Percentiles rank a stretch among this genome's conserved stretches.
Conservation (phyloP, 2,113 vertebrate species). For the Callorhinus ursinus region DNA sequence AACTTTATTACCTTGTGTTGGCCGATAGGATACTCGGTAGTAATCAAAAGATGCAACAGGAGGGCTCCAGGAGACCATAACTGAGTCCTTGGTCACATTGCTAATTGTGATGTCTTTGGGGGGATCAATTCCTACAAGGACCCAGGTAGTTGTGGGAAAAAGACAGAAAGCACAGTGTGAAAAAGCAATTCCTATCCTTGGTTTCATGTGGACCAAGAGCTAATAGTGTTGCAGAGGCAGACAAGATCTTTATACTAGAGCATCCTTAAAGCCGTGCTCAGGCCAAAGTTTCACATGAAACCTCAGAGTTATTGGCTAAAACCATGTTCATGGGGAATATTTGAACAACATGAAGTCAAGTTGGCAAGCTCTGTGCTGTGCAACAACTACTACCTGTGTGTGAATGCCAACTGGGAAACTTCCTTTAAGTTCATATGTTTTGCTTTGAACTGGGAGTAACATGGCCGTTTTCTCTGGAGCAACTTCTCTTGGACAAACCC, state of each 20-base stretch:
- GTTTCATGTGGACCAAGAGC: not conserved
- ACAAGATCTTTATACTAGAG: too few species aligned
- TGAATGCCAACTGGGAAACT: not conserved
- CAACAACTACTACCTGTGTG: not conserved
- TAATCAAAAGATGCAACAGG: conserved; percentile 93
- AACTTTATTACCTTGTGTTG: conserved; percentile 88
- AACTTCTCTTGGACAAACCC: conserved; percentile 23
- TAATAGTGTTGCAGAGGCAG: not conserved
- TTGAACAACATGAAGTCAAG: not conserved
- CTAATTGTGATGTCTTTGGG: conserved; percentile 91
- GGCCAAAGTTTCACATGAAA: not conserved
- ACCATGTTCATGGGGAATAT: not conserved
- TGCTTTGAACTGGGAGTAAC: conserved; percentile 8
- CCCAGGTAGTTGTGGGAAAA: not conserved
- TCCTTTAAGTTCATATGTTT: not conserved
- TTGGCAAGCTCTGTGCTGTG: not conserved
- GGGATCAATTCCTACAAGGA: conserved; percentile 91
- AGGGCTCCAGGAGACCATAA: conserved; percentile 91
- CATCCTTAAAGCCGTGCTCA: not conserved
- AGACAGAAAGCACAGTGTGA: conserved; percentile 45
- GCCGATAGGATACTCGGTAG: conserved; percentile 94
- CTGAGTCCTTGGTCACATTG: conserved; percentile 92
- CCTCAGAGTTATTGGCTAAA: not conserved
- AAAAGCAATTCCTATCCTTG: not conserved
- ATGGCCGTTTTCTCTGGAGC: not conserved